Conservation (phyloP, 2,888 invertebrate species). For the Plusia festucae region DNA sequence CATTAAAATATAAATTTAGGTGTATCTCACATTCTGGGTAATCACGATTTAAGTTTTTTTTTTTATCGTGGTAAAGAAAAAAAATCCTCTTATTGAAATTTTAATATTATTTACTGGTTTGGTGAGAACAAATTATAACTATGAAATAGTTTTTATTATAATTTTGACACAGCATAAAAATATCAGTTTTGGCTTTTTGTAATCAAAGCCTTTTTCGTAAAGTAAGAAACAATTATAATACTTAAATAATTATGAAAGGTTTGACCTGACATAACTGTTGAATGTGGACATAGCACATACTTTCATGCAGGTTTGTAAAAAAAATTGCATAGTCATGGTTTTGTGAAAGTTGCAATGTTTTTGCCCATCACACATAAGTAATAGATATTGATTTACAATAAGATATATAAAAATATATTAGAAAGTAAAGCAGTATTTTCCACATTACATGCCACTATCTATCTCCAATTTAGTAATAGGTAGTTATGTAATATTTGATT, state of each 20-base stretch:
- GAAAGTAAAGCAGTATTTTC: neutral
- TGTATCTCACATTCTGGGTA: no score
- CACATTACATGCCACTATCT: neutral
- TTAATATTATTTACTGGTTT: neutral
- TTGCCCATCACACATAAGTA: neutral
- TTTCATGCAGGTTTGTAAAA: neutral
- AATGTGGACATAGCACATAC: neutral
- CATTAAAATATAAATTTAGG: no score
- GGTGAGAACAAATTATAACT: neutral
- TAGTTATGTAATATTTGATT: no score
- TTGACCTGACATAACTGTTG: neutral
- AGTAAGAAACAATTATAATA: neutral
- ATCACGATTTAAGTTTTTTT: no score
- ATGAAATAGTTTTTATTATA: no score
- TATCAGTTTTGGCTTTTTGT: no score
- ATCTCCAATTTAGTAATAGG: no score
- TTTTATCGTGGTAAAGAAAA: no score
- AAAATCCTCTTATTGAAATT: neutral
- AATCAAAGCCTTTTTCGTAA: neutral
- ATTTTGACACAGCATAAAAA: no score
- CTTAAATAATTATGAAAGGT: neutral
- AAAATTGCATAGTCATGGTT: neutral
- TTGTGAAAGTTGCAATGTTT: conserved; percentile 3
- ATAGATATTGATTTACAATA: neutral
- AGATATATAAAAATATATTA: neutral